Percentiles rank a stretch among this genome's conserved stretches.
Evolutionary conservation across 1,140 invertebrate genomes (phyloP).

Genomic region (Homarus americanus): DNA sequence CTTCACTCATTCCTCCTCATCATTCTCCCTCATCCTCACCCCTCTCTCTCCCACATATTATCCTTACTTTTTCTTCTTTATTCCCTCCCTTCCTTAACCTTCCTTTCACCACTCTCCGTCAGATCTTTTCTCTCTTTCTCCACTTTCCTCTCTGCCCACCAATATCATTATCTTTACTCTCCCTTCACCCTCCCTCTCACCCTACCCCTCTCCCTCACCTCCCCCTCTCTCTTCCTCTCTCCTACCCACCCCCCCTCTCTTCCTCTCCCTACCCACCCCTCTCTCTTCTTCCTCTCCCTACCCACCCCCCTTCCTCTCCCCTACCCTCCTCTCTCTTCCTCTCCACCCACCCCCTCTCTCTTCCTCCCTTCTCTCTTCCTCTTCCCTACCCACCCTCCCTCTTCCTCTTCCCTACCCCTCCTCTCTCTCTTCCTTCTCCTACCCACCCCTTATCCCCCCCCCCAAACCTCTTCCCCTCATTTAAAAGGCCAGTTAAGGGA

Average conservation of each 20-base stretch:
- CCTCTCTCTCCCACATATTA: too few species aligned
- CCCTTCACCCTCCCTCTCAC: neutral
- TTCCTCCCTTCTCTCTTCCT: neutral
- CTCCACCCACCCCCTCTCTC: neutral
- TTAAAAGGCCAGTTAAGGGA: too few species aligned
- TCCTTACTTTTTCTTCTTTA: too few species aligned
- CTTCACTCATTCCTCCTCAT: too few species aligned
- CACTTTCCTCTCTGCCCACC: too few species aligned
- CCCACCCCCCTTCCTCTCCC: neutral
- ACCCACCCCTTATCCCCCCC: neutral
- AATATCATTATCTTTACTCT: too few species aligned
- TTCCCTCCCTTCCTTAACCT: too few species aligned
- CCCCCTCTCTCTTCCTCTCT: conserved; percentile 4
- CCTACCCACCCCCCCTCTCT: neutral
- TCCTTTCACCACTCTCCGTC: too few species aligned
- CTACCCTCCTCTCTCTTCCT: neutral
- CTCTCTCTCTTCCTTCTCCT: neutral
- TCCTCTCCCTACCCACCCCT: neutral
- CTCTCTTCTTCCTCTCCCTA: neutral
- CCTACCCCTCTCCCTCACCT: neutral
- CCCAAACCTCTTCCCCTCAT: too few species aligned
- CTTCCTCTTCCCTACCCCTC: neutral
- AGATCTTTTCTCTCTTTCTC: too few species aligned
- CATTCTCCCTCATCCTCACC: too few species aligned
- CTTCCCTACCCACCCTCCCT: neutral